phyloP scores from a whole-genome alignment of 1,140 invertebrate species.

The Panagrolaimus sp. region DNA sequence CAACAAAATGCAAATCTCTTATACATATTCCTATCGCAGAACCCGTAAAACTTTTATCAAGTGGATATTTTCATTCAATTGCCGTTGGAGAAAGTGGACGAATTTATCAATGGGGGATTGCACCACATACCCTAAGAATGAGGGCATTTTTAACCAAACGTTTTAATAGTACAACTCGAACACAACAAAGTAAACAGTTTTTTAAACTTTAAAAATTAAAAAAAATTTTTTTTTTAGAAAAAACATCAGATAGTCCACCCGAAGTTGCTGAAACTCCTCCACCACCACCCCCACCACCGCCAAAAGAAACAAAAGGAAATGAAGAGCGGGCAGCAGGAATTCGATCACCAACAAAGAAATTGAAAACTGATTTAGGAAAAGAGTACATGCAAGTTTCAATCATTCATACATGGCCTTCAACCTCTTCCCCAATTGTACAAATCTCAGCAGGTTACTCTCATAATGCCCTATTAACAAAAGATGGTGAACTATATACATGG shows the following conservation, averaged over 20 bases:
- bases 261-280: neutral
- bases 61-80: constrained; percentile 38
- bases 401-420: neutral
- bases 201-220: neutral
- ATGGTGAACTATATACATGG: constrained; percentile 69
- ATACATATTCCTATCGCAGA: constrained; percentile 13
- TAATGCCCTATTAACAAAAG: constrained; percentile 67
- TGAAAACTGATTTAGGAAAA: neutral
- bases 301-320: neutral
- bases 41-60: constrained; percentile 33
- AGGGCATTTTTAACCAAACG: constrained; percentile 22
- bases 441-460: constrained; percentile 70
- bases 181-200: neutral
- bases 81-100: constrained; percentile 21
- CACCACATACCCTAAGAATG: constrained; percentile 42
- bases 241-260: neutral
- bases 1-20: neutral
- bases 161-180: constrained; percentile 1
- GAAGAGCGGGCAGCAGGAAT: neutral
- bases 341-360: neutral
- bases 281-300: too few relatives aligned
- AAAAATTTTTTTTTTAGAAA: constrained; percentile 6
- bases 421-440: constrained; percentile 59
- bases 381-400: neutral
- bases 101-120: constrained; percentile 44